Conservation (phyloP, 2,113 vertebrate genomes). For the Microtus pennsylvanicus region DNA sequence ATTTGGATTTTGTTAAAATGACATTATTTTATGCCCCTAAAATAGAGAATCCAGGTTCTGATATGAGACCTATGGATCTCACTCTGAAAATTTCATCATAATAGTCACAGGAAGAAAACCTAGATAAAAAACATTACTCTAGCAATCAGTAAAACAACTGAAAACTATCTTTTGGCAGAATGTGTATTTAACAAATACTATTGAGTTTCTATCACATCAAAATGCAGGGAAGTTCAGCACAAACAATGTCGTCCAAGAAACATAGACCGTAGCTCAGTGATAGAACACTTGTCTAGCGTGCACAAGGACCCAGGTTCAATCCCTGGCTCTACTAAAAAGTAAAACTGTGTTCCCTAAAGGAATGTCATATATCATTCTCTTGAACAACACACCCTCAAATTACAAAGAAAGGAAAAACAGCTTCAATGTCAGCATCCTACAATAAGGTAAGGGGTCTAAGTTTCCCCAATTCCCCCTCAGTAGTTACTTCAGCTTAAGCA, state of each 20-base stretch:
- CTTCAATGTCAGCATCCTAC: background rate
- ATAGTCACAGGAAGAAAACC: background rate
- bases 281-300: background rate
- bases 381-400: background rate
- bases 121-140: background rate
- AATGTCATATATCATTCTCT: background rate
- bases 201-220: constrained; percentile 37
- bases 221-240: background rate
- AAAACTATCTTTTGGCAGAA: constrained; percentile 30
- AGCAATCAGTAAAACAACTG: background rate
- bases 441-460: background rate
- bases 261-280: background rate
- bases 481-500: background rate
- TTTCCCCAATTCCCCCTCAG: background rate
- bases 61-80: constrained; percentile 19
- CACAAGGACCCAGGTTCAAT: background rate
- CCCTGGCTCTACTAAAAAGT: background rate
- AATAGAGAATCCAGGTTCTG: background rate
- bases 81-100: background rate
- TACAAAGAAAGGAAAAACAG: background rate
- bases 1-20: background rate
- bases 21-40: background rate
- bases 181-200: background rate
- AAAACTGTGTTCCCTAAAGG: background rate
- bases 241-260: background rate